Base-by-base conservation (phyloP, 2,797 vertebrate species). In the Aselliscus stoliczkanus region DNA sequence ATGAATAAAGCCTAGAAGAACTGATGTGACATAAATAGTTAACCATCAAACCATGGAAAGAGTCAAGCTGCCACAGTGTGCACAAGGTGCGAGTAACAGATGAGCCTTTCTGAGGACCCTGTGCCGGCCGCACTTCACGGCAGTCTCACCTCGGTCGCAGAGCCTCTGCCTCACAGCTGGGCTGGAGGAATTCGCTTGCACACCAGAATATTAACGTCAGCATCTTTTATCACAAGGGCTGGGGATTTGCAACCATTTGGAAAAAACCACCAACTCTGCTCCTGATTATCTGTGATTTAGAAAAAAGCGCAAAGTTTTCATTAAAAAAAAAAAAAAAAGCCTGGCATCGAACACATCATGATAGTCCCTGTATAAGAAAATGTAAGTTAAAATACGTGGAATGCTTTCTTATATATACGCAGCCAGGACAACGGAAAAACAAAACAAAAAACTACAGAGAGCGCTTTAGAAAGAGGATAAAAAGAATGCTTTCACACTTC, bases 191-290 rank as follows among this genome's bases (percentile, higher is more conserved):
- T 97, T 96, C 96, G 96, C 88, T 95, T 77, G 96, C 96, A 90
- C 95, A 96, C 93, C 96, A 96, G 96, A 97, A 97, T 95, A 94
- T 97, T 96, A 97, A 97, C 96, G 96, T 97, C 97, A 95, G 93
- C 94, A 96, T 97, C 91, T 97, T 97, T 97, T 97, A 93, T 96
- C 93, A 92, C 96, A 95, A 82, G 93, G 72, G 79, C 95, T 96
- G 94, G 72, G 86, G 83, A 97, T 96, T 85, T 96, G 96, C 95
- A 97, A 96, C 76, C 76, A 83, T 95, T 96, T 75, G 80, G 10
- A 58, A 39, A 85, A 85, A 52, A 83, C 77, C 81, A 95, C 60
- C 50, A 80, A 77, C 54, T 95, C 93, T 92, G 83, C 76, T 96
- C 31, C 1, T 96, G 94, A 96, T 95, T 96, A 96, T 95, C 95